Conservation (phyloP, 2,888 invertebrate genomes). For the Gymnoscelis rufifasciata region DNA sequence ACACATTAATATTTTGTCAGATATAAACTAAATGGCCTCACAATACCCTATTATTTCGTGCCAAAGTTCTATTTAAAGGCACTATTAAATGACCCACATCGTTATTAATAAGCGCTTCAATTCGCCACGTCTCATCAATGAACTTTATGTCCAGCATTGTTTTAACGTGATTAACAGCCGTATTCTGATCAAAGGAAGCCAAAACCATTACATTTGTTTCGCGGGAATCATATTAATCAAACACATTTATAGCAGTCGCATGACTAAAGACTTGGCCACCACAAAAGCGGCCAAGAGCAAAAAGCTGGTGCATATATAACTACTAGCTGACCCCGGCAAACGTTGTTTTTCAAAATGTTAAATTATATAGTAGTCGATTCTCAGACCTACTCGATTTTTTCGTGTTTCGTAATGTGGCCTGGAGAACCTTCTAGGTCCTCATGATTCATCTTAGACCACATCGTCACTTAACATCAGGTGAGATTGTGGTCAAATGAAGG, state of each 20-base stretch:
- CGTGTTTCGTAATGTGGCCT: no score
- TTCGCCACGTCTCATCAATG: constrained; percentile 45
- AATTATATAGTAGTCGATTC: no score
- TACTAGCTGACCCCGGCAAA: no score
- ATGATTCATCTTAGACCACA: no score
- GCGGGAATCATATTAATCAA: constrained; percentile 72
- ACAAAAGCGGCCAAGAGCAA: constrained; percentile 1
- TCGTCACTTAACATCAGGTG: no score
- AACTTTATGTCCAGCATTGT: constrained; percentile 43
- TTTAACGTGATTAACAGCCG: constrained; percentile 56
- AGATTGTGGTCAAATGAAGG: no score
- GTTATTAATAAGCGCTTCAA: constrained; percentile 42
- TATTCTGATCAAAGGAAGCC: constrained; percentile 61
- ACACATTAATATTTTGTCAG: no score
- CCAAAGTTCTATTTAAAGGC: constrained; percentile 32
- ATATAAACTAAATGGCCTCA: neutral
- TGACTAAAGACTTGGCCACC: neutral
- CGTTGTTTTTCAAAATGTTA: no score
- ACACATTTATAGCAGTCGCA: constrained; percentile 70
- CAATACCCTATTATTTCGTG: constrained; percentile 24
- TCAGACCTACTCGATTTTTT: no score
- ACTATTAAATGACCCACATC: constrained; percentile 21
- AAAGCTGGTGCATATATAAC: no score
- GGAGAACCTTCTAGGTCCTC: no score
- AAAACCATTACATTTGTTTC: constrained; percentile 64